Base-by-base conservation (phyloP, 2,888 invertebrate genomes). In the Drosophila koepferae region DNA sequence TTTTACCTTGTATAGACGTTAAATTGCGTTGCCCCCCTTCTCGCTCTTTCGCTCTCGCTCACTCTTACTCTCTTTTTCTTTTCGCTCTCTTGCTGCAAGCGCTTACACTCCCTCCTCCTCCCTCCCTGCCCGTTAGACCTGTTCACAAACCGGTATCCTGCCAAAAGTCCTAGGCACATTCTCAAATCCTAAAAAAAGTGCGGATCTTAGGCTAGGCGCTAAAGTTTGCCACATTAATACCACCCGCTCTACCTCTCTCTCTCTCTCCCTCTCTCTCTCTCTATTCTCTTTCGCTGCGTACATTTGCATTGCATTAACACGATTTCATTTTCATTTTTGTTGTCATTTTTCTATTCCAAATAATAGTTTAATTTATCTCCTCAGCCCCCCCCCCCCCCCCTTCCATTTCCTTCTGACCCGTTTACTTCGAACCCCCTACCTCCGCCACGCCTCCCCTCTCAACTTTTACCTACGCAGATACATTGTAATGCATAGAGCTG, bases 141-240 rank as follows among this genome's bases (percentile, higher is more conserved):
- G 46, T 20, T 56, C 40, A 34, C 34, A 89, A 89, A 85, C 85
- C 85, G 85, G 85, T 85, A 85, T 86, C 86, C 84, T 84, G 75
- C 14, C 65, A 59, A 73, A 77, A 61, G 67, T 74, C 78, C 68
- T 81, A 72, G 75, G 63, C 49, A 16, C 36, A 43, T 56, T 56
- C 46, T 10, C 4, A 63, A 55, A 46, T 55, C 71, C 64, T 60
- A 61, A 62, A 5, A n/a, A 34, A 72, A 28, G 28, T 56, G 64
- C 49, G 41, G 77, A 80, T 80, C 76, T 80, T 59, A 44, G 53
- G 40, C 54, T 36, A 51, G 34, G 16, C 12, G 38, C 31, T 53
- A 20, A 46, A 40, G 16, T 58, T 48, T 56, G n/a, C 20, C 56
- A 31, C 38, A 48, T 28, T 28, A 6, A 28, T 9, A 18, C 28